Evolutionary conservation across 2,888 invertebrate species (phyloP).

Genomic region (Arctia plantaginis): DNA sequence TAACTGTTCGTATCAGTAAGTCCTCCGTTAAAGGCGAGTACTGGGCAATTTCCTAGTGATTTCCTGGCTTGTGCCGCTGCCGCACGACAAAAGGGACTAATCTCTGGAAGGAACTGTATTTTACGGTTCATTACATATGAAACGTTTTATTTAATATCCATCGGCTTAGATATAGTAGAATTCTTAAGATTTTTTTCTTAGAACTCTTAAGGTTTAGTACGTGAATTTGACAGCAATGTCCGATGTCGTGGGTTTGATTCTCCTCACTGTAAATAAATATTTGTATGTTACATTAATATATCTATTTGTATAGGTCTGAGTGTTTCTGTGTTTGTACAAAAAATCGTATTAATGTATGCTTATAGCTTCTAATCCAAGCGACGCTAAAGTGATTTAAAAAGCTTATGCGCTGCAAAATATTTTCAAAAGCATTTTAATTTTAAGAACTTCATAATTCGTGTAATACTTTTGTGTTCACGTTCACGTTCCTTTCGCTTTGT

Average conservation of each 20-base stretch:
- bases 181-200: constrained; percentile 28
- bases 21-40: constrained; percentile 51
- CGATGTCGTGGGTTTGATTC: not conserved
- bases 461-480: no score
- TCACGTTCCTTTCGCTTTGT: no score
- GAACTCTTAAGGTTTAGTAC: constrained; percentile 19
- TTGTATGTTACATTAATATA: not conserved
- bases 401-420: no score
- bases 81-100: constrained; percentile 77
- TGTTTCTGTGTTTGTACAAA: not conserved
- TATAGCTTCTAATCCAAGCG: no score
- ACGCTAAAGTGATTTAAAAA: no score
- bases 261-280: not conserved
- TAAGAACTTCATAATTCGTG: no score
- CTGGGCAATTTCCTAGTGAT: constrained; percentile 80
- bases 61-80: constrained; percentile 64
- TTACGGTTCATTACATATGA: constrained; percentile 75
- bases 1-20: constrained; percentile 47
- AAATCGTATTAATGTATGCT: no score
- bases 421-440: no score
- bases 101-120: constrained; percentile 79
- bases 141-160: constrained; percentile 66
- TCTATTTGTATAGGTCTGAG: not conserved
- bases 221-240: not conserved
- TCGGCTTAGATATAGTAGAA: constrained; percentile 52